Conservation (phyloP, 2,797 vertebrate species). For the Zenarchopterus dispar region DNA sequence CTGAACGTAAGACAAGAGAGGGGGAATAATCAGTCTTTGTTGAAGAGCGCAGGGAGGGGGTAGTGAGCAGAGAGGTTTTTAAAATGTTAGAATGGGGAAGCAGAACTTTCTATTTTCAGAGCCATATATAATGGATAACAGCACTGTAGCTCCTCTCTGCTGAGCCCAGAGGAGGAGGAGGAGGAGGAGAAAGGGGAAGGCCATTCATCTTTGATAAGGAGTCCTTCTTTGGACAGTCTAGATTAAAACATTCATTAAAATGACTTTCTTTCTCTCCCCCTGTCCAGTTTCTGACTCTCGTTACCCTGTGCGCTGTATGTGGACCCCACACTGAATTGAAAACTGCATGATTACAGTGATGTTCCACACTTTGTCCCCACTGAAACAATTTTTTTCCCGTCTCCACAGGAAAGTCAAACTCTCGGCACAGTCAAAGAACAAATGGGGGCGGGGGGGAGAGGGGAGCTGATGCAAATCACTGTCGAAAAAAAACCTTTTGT, state of each 20-base stretch:
- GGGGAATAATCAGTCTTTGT: constrained; percentile 65
- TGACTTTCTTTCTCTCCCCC: constrained; percentile 55
- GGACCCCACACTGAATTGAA: constrained; percentile 43
- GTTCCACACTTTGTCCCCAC: constrained; percentile 17
- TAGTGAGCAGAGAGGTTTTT: constrained; percentile 61
- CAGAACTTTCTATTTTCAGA: constrained; percentile 81
- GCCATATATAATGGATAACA: constrained; percentile 83
- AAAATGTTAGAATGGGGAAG: constrained; percentile 77
- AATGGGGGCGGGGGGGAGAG: constrained; percentile 13
- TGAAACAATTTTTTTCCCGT: constrained; percentile 39
- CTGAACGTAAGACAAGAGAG: constrained; percentile 51
- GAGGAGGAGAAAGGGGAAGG: constrained; percentile 35
- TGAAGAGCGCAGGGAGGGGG: constrained; percentile 43
- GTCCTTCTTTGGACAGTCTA: constrained; percentile 73
- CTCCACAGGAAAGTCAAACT: constrained; percentile 41
- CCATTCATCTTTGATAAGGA: constrained; percentile 85
- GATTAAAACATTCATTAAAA: constrained; percentile 85
- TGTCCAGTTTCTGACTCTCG: constrained; percentile 21
- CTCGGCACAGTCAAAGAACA: constrained; percentile 27
- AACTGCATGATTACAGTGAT: constrained; percentile 50
- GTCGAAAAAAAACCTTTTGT: constrained; percentile 10
- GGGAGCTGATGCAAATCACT: constrained; percentile 20
- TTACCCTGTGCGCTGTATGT: constrained; percentile 69
- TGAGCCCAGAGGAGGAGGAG: constrained; percentile 62
- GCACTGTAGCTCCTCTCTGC: constrained; percentile 75